phyloP scores from a whole-genome alignment of 2,797 vertebrate species.

The Sebastes minor region DNA sequence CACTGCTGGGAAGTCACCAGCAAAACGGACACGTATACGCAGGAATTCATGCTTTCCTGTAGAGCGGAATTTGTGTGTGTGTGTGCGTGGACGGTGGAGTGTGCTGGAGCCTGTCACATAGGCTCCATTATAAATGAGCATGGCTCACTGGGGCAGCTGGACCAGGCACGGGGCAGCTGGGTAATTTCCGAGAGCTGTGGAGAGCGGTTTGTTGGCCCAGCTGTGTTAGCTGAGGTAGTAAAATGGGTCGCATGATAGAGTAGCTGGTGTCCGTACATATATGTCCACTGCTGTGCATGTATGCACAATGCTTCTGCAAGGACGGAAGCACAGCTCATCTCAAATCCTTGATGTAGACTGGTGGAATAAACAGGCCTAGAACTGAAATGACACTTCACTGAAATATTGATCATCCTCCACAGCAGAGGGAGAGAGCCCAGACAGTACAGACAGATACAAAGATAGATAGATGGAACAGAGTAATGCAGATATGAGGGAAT shows the following conservation, averaged over 20 bases:
- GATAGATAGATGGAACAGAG: constrained; percentile 44
- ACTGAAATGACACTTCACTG: constrained; percentile 76
- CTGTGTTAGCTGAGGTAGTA: constrained; percentile 68
- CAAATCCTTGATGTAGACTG: constrained; percentile 44
- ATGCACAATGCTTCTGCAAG: constrained; percentile 10
- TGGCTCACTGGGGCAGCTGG: constrained; percentile 64
- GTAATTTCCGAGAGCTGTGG: constrained; percentile 65
- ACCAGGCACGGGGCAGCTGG: constrained; percentile 68
- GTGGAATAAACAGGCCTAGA: constrained; percentile 69
- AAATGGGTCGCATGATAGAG: constrained; percentile 46
- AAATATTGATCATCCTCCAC: constrained; percentile 79
- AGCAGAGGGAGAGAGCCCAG: constrained; percentile 47
- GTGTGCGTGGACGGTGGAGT: constrained; percentile 12
- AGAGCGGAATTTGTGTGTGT: constrained; percentile 6
- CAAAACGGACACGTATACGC: constrained; percentile 44
- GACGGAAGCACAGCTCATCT: constrained; percentile 35
- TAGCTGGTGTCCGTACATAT: constrained; percentile 10
- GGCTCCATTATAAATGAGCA: constrained; percentile 72
- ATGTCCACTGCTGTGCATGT: constrained; percentile 22
- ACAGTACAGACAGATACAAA: constrained; percentile 37
- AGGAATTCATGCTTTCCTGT: constrained; percentile 29
- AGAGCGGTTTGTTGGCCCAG: constrained; percentile 59
- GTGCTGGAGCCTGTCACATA: constrained; percentile 51
- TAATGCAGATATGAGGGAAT: constrained; percentile 45
- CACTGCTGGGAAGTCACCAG: constrained; percentile 50